phyloP scores from a whole-genome alignment of 2,888 invertebrate genomes.

The Craniophora ligustri region DNA sequence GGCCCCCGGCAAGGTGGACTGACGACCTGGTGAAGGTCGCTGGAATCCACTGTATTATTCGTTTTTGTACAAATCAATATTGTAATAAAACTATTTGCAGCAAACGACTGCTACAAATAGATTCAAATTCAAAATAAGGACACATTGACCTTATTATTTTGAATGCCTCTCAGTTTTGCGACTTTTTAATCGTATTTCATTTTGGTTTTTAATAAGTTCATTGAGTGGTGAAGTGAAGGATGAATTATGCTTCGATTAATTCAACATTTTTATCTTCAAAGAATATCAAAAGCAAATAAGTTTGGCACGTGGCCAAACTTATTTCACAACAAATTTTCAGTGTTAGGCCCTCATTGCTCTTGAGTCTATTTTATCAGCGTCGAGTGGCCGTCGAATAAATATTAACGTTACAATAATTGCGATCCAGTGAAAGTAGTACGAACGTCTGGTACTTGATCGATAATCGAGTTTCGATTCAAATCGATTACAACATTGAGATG shows the following conservation, averaged over 20 bases:
- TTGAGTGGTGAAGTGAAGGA: conserved; percentile 4
- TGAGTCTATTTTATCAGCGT: conserved; percentile 21
- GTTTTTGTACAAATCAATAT: too few relatives aligned
- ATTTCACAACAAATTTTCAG: conserved; percentile 10
- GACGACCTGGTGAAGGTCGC: too few relatives aligned
- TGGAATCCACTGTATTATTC: too few relatives aligned
- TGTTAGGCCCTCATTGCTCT: background rate
- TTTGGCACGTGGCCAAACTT: conserved; percentile 7
- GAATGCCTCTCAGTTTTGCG: too few relatives aligned
- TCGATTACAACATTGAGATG: conserved; percentile 60
- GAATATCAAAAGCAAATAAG: conserved; percentile 2
- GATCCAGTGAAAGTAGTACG: conserved; percentile 48
- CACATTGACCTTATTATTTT: too few relatives aligned
- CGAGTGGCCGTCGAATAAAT: conserved; percentile 36
- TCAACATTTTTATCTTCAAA: conserved; percentile 3
- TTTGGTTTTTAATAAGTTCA: too few relatives aligned
- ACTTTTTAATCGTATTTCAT: too few relatives aligned
- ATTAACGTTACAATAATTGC: conserved; percentile 47
- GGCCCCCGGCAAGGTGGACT: too few relatives aligned
- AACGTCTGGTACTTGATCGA: conserved; percentile 47
- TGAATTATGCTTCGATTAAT: background rate
- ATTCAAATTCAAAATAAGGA: too few relatives aligned
- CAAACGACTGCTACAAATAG: too few relatives aligned
- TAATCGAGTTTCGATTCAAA: conserved; percentile 56
- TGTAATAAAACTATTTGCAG: too few relatives aligned